Evolutionary conservation across 2,797 vertebrate genomes (phyloP), one percentile per base, ranked within the genome.

Genomic region (Loris lydekkerianus): DNA sequence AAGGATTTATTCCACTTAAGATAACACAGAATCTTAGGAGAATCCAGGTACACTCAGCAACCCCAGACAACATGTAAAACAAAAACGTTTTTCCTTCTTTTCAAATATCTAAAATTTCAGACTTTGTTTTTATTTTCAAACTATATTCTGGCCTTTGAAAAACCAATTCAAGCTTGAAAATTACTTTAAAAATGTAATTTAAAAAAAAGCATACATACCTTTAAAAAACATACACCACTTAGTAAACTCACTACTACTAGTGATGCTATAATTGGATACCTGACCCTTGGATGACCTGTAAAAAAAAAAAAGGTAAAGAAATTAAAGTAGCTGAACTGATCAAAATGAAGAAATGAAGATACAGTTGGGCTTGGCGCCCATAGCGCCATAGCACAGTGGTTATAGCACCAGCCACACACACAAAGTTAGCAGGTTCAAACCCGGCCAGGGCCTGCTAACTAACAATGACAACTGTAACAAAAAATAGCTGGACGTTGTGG

Each of bases 231-330:
- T 18, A 58, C 2, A 58, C 1, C 17, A 58, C 56, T 53, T 53
- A 58, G 56, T 2, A 20, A 58, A 7, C 17, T 18, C 5, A 58
- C 18, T 49, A 25, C 0, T 37, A 13, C 3, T 9, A 2, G 2
- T 3, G 3, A 0, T 3, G 1, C 0, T 14, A 9, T 0, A 53
- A 14, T 1, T 53, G 0, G 0, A 60, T 15, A 56, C 4, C 60
- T n/a, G 0, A 0, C 0, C 65, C 86, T 92, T 53, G 5, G 7
- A 8, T 11, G 9, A 40, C 1, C 93, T 96, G 76, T 29, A 15
- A 77, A 88, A 83, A 94, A 87, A 46, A 82, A 81, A 91, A 84
- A 29, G 31, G 23, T 53, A 58, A 63, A 86, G 53, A 93, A 87
- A 89, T 21, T 69, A 11, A 82, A 73, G 87, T 40, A 92, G 56